Evolutionary conservation across 2,113 vertebrate genomes (phyloP), one percentile per base, ranked within the genome.

Genomic region (Mastomys natalensis): DNA sequence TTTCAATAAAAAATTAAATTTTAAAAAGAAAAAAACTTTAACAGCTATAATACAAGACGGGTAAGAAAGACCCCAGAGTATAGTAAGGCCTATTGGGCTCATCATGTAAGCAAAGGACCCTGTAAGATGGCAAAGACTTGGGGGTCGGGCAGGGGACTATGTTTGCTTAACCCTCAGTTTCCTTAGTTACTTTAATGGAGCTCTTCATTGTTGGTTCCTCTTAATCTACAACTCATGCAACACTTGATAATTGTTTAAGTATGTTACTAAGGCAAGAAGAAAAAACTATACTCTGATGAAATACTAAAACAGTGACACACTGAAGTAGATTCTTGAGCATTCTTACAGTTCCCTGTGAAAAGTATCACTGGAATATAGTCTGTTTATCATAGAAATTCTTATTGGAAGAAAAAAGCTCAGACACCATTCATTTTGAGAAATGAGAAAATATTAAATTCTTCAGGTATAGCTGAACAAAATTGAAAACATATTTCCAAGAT

Each of bases 371-470:
- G 26, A 43, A 90, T 58, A 90, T 68, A 91, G 89, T 94, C 68
- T 95, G 93, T 73, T 26, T 76, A 95, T 58, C 43, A 68, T 55
- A 94, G 89, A 97, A 89, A 48, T 86, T 81, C 89, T 89, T 22
- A 76, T 87, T 21, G 43, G 91, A 70, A 96, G 21, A 80, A 12
- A 91, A 82, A 31, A 77, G 3, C 15, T 64, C 9, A 53, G 8
- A 95, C 13, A 70, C 19, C 3, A 87, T 45, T 90, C 29, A 89
- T 73, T 90, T 95, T 91, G 40, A 62, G 95, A 76, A 51, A 85
- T 84, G 8, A 95, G 60, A 96, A 94, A 94, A 95, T 80, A 78
- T 4, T 29, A 24, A 55, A 96, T 15, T 22, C 34, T 94, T 3
- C 6, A 88, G n/a, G 37, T 64, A 4, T 29, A 82, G 24, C 31